These are phyloP conservation scores for Scomber japonicus DNA, from an alignment of 2,113 vertebrate genomes.

Conservation along the genomic window DNA sequence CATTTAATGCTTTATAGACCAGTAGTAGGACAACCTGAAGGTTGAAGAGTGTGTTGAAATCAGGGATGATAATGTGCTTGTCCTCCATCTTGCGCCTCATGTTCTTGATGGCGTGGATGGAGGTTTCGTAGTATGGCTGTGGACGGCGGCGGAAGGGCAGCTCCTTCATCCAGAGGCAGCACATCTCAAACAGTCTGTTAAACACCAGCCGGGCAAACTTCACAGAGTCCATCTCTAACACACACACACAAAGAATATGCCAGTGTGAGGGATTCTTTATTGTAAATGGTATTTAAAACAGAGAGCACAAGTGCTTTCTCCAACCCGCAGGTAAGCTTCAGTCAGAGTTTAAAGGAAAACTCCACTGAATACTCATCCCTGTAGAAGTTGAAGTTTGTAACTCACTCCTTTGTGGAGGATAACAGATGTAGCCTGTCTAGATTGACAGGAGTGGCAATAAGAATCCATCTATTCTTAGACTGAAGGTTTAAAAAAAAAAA, in stretches of 20 bases:
- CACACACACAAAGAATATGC: slow-evolving; percentile 15
- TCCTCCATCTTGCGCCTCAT: slow-evolving; percentile 99
- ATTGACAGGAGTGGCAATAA: too few species aligned
- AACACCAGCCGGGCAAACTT: slow-evolving; percentile 93
- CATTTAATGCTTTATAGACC: too few species aligned
- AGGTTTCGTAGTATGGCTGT: slow-evolving; percentile 95
- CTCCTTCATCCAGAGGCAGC: slow-evolving; percentile 95
- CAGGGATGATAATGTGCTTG: slow-evolving; percentile 97
- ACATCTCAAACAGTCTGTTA: slow-evolving; percentile 92
- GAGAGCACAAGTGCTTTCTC: neutral
- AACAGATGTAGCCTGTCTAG: too few species aligned
- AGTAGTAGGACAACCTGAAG: slow-evolving; percentile 8
- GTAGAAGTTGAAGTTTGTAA: neutral
- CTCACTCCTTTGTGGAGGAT: too few species aligned
- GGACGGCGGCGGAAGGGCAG: slow-evolving; percentile 91
- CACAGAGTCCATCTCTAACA: slow-evolving; percentile 93
- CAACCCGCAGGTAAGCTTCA: neutral
- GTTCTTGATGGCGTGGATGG: slow-evolving; percentile 99
- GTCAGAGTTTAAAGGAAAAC: too few species aligned
- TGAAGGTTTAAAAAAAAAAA: too few species aligned
- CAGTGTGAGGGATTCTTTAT: neutral
- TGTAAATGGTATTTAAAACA: neutral
- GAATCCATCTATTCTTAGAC: too few species aligned
- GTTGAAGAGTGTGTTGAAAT: slow-evolving; percentile 98
- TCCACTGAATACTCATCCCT: too few species aligned